Evolutionary conservation across 1,140 invertebrate genomes (phyloP).

Genomic region (Hylaeus anthracinus): DNA sequence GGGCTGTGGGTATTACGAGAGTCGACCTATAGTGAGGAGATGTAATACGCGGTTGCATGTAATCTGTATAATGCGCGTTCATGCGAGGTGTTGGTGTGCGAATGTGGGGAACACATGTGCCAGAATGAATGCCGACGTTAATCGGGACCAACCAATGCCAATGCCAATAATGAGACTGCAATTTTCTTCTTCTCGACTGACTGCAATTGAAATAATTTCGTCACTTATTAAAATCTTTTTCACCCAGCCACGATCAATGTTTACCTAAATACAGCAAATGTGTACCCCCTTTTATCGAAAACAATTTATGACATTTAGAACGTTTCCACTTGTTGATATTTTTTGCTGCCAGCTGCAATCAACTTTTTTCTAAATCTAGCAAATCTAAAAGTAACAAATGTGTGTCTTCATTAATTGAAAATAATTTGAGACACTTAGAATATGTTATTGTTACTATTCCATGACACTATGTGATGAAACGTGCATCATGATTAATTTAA

Average conservation of each 20-base stretch:
- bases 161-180: slow-evolving; percentile 47
- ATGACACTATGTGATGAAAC: too few species aligned
- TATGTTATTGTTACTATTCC: too few species aligned
- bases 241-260: neutral
- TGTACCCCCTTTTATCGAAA: too few species aligned
- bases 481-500: too few species aligned
- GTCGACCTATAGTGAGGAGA: slow-evolving; percentile 61
- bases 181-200: slow-evolving; percentile 28
- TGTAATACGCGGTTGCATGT: slow-evolving; percentile 57
- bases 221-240: slow-evolving; percentile 12
- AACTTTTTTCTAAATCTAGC: too few species aligned
- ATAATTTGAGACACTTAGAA: too few species aligned
- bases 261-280: too few species aligned
- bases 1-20: slow-evolving; percentile 77
- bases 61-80: slow-evolving; percentile 38
- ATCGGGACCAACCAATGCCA: slow-evolving; percentile 47
- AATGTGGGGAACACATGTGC: slow-evolving; percentile 4
- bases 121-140: slow-evolving; percentile 44
- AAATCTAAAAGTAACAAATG: too few species aligned
- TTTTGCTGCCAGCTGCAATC: too few species aligned
- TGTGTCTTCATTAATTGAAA: too few species aligned
- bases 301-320: too few species aligned
- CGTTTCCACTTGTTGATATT: too few species aligned
- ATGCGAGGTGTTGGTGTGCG: neutral
- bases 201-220: slow-evolving; percentile 32